Base-by-base conservation (phyloP, 2,113 vertebrate genomes). In the Corythornis vintsioides region DNA sequence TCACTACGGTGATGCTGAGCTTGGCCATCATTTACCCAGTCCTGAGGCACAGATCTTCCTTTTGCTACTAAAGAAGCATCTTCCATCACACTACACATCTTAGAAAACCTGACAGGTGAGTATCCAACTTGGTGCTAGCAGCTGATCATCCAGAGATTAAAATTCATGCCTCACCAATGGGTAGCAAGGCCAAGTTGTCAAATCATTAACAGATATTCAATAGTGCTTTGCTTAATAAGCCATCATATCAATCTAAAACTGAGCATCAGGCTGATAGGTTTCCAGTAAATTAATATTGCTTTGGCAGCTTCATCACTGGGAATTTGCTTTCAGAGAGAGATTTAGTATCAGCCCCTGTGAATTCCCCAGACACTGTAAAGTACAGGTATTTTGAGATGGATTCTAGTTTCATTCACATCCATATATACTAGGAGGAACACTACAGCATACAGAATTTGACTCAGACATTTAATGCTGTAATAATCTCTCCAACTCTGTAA, bases 211-310 rank as follows among this genome's bases (percentile, higher is more conserved):
- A 92, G 94, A 91, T 88, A 96, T 60, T 93, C 93, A 90, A 83
- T 86, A 94, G 87, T 91, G 80, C 93, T 96, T 93, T 92, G 72
- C 85, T 90, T 93, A 95, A 95, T 93, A 96, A 94, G 47, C 91
- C 89, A 85, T 92, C 91, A 91, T 81, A 93, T 94, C 89, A 90
- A 55, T 83, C 94, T 91, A 48, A 94, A 88, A 79, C 83, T 35
- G 71, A 96, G 90, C 83, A 87, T 81, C 56, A 70, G 86, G 82
- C 61, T 93, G 93, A 94, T 78, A 61, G 81, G 10, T 15, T 85
- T 95, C 91, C 86, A 96, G 84, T 80, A 96, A 94, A 97, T 85
- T 63, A 94, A 88, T 88, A 86, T 59, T 75, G 70, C 77, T 92
- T 89, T 96, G 95, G 94, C 94, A 92, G 72, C 52, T 70, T 79